Evolutionary conservation across 1,140 invertebrate genomes (phyloP), one percentile per base, ranked within the genome.

Genomic region (Zophobas atratus): DNA sequence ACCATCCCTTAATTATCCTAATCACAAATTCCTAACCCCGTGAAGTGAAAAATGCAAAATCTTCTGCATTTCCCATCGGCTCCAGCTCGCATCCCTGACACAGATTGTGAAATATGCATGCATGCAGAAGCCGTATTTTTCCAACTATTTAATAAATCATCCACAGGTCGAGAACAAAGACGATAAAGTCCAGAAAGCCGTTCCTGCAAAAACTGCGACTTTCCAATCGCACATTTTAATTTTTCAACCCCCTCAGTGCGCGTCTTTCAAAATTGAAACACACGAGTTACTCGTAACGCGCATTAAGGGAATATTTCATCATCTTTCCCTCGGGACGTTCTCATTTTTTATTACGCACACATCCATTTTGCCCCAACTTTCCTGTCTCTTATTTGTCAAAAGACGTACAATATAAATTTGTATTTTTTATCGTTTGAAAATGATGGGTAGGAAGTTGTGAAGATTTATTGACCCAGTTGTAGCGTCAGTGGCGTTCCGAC

Each of bases 391-490:
- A 46, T 8, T 46, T 8, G 43, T 46, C 43, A 46, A 46, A 8
- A 46, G 8, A 46, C 43, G 43, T 20, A 51, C n/a, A 51, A 51
- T 51, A 51, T 51, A n/a, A 51, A 51, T 51, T 20, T 51, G 49
- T 46, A 20, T 51, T 51, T 51, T 51, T 6, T 6, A 6, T 51
- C 3, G 49, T 4, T 51, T 6, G n/a, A 51, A 51, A 51, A 51
- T 51, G 4, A 51, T 51, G n/a, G 49, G 49, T 51, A 5, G 49
- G n/a, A 46, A 51, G 49, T 51, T 20, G 49, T 51, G 63, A 38
- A 70, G 38, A 70, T 70, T 70, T 70, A 70, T 70, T 70, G 36
- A 70, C 63, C 63, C 39, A 70, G 63, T 70, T 70, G 49, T 2
- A 51, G 49, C n/a, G 6, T 51, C n/a, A 51, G 49, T 51, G 49